A percentile compares a stretch with the other conserved stretches of the same genome.
phyloP scores from a whole-genome alignment of 64 coral and sea anemone species.

The Montipora sp. region DNA sequence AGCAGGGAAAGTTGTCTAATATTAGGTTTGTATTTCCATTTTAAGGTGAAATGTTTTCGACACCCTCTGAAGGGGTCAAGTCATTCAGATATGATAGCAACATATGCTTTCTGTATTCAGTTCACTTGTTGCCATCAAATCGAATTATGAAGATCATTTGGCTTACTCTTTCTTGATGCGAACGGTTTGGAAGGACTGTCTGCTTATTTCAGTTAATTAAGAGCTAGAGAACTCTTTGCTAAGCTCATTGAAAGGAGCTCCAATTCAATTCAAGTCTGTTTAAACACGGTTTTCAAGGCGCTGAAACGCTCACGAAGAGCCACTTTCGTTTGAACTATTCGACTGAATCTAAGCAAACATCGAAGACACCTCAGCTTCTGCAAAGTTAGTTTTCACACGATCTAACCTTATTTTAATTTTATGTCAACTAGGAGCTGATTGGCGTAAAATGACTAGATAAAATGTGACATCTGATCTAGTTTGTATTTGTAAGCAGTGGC shows the following conservation, averaged over 20 bases:
- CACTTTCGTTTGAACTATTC: background rate
- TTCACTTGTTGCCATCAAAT: background rate
- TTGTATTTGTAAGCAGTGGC: too few species aligned
- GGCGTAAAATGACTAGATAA: too few species aligned
- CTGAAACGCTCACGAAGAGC: background rate
- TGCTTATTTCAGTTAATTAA: background rate
- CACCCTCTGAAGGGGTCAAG: constrained; percentile 11
- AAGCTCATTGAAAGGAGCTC: too few species aligned
- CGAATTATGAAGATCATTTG: background rate
- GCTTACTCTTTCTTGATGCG: background rate
- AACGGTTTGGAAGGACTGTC: background rate
- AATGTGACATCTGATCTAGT: too few species aligned
- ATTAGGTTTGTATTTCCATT: constrained; percentile 33
- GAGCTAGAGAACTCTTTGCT: background rate
- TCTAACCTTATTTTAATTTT: too few species aligned
- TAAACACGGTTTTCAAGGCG: too few species aligned
- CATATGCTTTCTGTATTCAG: background rate
- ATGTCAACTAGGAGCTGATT: too few species aligned
- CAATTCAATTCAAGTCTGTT: too few species aligned
- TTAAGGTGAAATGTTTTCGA: constrained; percentile 14
- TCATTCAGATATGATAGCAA: constrained; percentile 4
- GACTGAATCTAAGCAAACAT: background rate
- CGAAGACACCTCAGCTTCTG: too few species aligned
- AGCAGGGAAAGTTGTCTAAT: background rate
- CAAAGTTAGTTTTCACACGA: background rate